Percentiles rank a stretch among this genome's conserved stretches.
phyloP scores from a whole-genome alignment of 2,797 vertebrate genomes.

The Xyrichtys novacula region DNA sequence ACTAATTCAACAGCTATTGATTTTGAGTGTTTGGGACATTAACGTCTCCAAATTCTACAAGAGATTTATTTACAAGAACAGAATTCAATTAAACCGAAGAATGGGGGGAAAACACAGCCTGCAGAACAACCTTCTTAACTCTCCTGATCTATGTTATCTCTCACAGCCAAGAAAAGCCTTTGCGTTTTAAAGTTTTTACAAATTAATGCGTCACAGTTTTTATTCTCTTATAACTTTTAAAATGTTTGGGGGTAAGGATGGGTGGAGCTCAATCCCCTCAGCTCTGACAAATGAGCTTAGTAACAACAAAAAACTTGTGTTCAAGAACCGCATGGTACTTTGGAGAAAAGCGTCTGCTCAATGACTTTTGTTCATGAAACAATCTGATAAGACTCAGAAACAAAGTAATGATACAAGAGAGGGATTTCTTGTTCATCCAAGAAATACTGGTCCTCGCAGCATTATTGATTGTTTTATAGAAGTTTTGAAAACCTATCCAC shows the following conservation, averaged over 20 bases:
- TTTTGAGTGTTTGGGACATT: constrained; percentile 28
- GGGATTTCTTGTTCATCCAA: too few relatives aligned
- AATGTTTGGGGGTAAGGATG: neutral
- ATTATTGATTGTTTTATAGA: too few relatives aligned
- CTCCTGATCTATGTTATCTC: constrained; percentile 14
- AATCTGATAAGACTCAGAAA: too few relatives aligned
- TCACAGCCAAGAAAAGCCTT: constrained; percentile 6
- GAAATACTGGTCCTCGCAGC: too few relatives aligned
- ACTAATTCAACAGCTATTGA: constrained; percentile 46
- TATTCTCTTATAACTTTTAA: neutral
- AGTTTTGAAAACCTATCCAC: neutral
- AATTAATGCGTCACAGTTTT: neutral
- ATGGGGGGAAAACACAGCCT: neutral
- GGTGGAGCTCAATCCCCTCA: neutral
- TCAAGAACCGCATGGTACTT: too few relatives aligned
- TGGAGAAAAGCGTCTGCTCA: too few relatives aligned
- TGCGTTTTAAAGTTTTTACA: constrained; percentile 1
- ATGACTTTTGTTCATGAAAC: too few relatives aligned
- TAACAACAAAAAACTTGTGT: neutral
- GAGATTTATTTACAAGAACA: constrained; percentile 33
- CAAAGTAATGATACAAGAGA: too few relatives aligned
- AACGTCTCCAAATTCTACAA: constrained; percentile 22
- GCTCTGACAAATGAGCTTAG: neutral
- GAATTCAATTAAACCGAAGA: constrained; percentile 32
- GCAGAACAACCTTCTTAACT: constrained; percentile 3